phyloP scores from a whole-genome alignment of 1,140 invertebrate genomes.

The Acromyrmex echinatior region DNA sequence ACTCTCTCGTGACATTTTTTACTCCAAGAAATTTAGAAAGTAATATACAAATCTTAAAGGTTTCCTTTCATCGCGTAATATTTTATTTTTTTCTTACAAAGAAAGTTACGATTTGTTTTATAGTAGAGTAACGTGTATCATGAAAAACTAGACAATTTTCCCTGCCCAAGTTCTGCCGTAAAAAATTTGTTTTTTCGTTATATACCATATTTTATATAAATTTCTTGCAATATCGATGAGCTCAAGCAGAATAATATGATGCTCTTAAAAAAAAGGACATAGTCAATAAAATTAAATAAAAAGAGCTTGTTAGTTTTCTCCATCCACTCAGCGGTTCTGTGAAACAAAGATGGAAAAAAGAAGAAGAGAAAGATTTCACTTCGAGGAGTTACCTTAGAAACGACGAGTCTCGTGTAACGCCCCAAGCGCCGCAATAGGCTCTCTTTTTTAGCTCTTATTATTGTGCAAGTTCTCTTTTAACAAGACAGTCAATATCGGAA shows the following conservation, averaged over 20 bases:
- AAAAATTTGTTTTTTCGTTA: constrained; percentile 25
- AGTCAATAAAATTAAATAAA: constrained; percentile 46
- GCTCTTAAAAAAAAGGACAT: not conserved
- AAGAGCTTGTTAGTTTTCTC: constrained; percentile 55
- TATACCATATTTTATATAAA: not conserved
- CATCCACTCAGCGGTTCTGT: constrained; percentile 6
- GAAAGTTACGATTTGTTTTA: not conserved
- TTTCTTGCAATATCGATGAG: not conserved
- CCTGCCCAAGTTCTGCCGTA: not conserved
- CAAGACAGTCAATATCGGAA: constrained; percentile 35
- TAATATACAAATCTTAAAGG: not conserved
- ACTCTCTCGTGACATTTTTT: no score
- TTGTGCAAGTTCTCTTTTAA: constrained; percentile 36
- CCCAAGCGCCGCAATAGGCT: not conserved
- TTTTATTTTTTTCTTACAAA: constrained; percentile 25
- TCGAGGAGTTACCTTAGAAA: constrained; percentile 43
- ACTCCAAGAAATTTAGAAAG: no score
- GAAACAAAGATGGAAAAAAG: constrained; percentile 43
- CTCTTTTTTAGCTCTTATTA: not conserved
- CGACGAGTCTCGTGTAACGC: constrained; percentile 53
- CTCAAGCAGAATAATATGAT: constrained; percentile 20
- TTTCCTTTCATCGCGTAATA: not conserved
- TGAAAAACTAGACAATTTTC: constrained; percentile 25
- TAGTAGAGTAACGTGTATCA: not conserved
- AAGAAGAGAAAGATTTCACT: constrained; percentile 37